Evolutionary conservation across 2,797 vertebrate genomes (phyloP), one percentile per base, ranked within the genome.

Genomic region (Oryzias sinensis): DNA sequence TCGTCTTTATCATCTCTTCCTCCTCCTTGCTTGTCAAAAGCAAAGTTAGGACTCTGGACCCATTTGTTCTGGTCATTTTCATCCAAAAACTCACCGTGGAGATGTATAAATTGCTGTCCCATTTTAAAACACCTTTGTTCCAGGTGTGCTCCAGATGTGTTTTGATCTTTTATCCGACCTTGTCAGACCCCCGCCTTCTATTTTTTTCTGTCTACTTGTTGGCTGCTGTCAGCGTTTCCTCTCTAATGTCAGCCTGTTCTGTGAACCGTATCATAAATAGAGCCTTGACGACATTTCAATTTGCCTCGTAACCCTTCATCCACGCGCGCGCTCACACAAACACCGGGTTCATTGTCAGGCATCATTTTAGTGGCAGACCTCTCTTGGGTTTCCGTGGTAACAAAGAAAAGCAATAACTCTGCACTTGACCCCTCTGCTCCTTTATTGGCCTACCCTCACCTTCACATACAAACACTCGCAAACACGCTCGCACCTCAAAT

Each of bases 331-430:
- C 56, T 56, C 48, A 44, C 13, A 27, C 56, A 59, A 11, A 56
- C 63, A 42, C 59, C 42, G 45, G 62, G 73, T 82, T 73, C 77
- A 79, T 73, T 68, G 68, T 65, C 51, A 72, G 63, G 74, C 77
- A 78, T 81, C 68, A 59, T 53, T 80, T 81, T 70, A 68, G 59
- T 54, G 53, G 59, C 65, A 55, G 62, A 55, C 50, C 60, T 76
- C 74, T 75, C 70, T 62, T 75, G 76, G 80, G 87, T 87, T 85
- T 87, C 80, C 80, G 81, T 56, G 45, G 80, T 83, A 80, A 88
- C 66, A 43, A 72, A 81, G 72, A 83, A 89, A 90, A 89, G 87
- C 88, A 91, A 91, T 92, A 91, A 88, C 81, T 79, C 70, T 74
- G 80, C 83, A 86, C 84, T 90, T 90, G 82, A 91, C 87, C 90